Evolutionary conservation across 2,797 vertebrate species (phyloP).

Genomic region (Eulemur rubriventer): DNA sequence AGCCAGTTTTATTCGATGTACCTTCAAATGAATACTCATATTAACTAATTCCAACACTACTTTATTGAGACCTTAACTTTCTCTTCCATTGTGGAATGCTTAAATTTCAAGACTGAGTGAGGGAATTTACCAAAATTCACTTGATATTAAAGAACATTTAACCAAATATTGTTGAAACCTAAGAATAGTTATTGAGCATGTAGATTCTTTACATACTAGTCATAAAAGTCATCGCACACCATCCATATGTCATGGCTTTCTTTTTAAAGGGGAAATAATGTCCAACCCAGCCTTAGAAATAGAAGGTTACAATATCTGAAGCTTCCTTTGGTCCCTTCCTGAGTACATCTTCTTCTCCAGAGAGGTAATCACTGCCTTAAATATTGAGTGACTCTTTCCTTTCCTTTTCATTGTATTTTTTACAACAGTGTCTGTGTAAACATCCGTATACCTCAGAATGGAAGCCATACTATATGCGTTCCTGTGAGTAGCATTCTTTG

Average conservation of each 20-base stretch:
- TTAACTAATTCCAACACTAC: background rate
- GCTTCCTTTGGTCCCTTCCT: background rate
- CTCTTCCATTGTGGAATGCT: background rate
- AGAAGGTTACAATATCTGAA: background rate
- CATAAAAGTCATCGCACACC: background rate
- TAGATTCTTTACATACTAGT: background rate
- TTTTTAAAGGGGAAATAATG: background rate
- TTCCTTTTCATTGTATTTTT: background rate
- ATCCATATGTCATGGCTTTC: background rate
- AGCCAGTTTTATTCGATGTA: background rate
- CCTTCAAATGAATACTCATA: background rate
- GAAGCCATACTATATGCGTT: background rate
- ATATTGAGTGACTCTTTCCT: background rate
- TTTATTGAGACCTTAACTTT: background rate
- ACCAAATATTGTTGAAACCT: background rate
- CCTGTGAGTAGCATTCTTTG: background rate
- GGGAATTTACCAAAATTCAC: background rate
- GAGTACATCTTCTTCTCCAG: background rate
- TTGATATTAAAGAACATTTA: background rate
- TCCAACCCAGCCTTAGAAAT: background rate
- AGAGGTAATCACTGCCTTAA: background rate
- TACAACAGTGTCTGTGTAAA: background rate
- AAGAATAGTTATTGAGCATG: background rate
- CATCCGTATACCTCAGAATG: background rate
- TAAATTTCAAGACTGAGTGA: conserved; percentile 14